phyloP scores from a whole-genome alignment of 2,888 invertebrate genomes.

The Drosophila neotestacea region DNA sequence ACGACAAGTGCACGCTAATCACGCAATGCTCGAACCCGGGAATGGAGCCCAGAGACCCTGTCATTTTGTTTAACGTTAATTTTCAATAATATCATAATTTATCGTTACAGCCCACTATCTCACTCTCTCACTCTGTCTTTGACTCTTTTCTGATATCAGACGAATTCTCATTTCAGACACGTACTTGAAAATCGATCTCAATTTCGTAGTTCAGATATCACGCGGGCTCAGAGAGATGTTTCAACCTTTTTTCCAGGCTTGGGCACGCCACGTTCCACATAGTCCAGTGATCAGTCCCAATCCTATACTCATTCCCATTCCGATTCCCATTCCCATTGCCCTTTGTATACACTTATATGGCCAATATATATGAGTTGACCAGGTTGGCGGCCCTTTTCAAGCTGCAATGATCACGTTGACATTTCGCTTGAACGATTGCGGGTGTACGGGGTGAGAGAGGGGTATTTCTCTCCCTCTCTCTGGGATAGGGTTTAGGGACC shows the following conservation, averaged over 20 bases:
- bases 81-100: constrained; percentile 79
- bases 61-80: constrained; percentile 72
- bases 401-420: constrained; percentile 76
- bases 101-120: constrained; percentile 55
- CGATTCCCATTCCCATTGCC: not conserved
- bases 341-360: constrained; percentile 47
- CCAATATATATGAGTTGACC: constrained; percentile 61
- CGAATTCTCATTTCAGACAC: constrained; percentile 65
- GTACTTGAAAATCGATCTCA: constrained; percentile 77
- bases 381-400: constrained; percentile 74
- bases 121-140: not conserved
- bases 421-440: constrained; percentile 57
- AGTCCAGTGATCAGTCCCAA: not conserved
- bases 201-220: constrained; percentile 80
- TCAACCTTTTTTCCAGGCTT: constrained; percentile 22
- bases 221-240: constrained; percentile 49
- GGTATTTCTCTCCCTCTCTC: not conserved
- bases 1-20: constrained; percentile 74
- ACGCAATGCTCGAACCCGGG: constrained; percentile 31
- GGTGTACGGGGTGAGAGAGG: constrained; percentile 1
- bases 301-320: not conserved
- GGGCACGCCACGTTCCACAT: constrained; percentile 9
- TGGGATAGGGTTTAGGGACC: not conserved
- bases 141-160: not conserved
- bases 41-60: constrained; percentile 38